These are phyloP conservation scores for Tetranychus urticae DNA, from an alignment of 1,140 invertebrate genomes.

Conservation along the genomic window DNA sequence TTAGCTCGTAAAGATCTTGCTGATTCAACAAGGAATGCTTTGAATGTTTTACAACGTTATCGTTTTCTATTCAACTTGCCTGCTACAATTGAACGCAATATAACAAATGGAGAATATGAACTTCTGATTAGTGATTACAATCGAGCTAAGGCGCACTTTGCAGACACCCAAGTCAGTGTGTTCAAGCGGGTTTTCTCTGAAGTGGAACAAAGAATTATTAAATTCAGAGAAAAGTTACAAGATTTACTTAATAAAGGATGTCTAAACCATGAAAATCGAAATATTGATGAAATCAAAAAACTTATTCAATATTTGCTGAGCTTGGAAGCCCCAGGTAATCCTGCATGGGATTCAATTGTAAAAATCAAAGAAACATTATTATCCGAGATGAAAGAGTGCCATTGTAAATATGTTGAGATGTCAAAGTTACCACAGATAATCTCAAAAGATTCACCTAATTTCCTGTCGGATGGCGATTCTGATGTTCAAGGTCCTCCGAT, in stretches of 20 bases:
- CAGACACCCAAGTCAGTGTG: conserved; percentile 61
- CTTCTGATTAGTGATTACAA: conserved; percentile 94
- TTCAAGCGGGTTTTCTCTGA: conserved; percentile 55
- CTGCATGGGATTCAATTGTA: conserved; percentile 72
- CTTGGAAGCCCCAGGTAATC: conserved; percentile 50
- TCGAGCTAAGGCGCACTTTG: conserved; percentile 81
- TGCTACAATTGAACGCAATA: conserved; percentile 73
- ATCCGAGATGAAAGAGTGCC: conserved; percentile 33
- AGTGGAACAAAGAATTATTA: conserved; percentile 63
- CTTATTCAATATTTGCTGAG: conserved; percentile 28
- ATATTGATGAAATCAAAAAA: conserved; percentile 12
- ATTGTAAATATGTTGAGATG: conserved; percentile 27
- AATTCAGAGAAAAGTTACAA: conserved; percentile 50
- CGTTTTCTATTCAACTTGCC: conserved; percentile 85
- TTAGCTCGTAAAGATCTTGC: conserved; percentile 74
- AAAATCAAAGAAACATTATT: conserved; percentile 48
- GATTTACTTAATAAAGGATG: conserved; percentile 35
- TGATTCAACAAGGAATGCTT: conserved; percentile 78
- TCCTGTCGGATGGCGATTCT: neutral
- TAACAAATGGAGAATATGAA: conserved; percentile 82
- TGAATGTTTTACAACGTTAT: conserved; percentile 69
- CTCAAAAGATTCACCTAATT: neutral
- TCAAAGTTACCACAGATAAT: conserved; percentile 1
- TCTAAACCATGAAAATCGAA: conserved; percentile 11
- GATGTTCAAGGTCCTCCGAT: conserved; percentile 17